Evolutionary conservation across 2,888 invertebrate genomes (phyloP), one percentile per base, ranked within the genome.

Genomic region (Listrodromus nycthemerus): DNA sequence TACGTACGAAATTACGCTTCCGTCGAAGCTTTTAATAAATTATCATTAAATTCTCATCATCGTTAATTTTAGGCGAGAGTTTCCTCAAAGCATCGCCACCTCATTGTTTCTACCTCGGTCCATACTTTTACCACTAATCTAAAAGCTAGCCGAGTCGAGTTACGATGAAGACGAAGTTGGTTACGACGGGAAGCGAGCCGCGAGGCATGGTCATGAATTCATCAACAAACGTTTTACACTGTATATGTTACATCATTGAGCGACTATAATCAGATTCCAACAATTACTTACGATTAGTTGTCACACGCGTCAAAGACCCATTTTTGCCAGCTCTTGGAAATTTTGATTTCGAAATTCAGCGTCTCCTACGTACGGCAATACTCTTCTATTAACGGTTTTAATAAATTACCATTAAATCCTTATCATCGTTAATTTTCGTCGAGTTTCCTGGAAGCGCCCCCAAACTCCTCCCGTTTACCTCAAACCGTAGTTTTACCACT

Each of bases 271-370:
- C 30, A 50, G 19, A 5, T n/a, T 52, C 16, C 33, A 50, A 10
- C 37, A 24, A 55, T 37, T 37, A 37, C 37, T 80, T 74, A 69
- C 67, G 61, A 74, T 80, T 80, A 69, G 61, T 63, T 80, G 74
- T 80, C 74, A 74, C 74, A 80, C 58, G 52, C 66, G 65, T 19
- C 10, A 8, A 27, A n/a, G 67, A 63, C 52, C 41, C 37, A 48
- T 80, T 80, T 66, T 73, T 37, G 67, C 65, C 21, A n/a, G 65
- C 48, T 24, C 48, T 80, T 75, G 27, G 24, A 52, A 70, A 37
- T 61, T 27, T 52, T 52, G 19, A 48, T 21, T n/a, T 19, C 37
- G 27, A 70, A 21, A 70, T 37, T 24, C 33, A 48, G 69, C 24
- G 8, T 48, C 37, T 21, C 16, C 33, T 16, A 21, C 19, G 13